Conservation (phyloP, 2,113 vertebrate species). For the Cochlearius cochlearius region DNA sequence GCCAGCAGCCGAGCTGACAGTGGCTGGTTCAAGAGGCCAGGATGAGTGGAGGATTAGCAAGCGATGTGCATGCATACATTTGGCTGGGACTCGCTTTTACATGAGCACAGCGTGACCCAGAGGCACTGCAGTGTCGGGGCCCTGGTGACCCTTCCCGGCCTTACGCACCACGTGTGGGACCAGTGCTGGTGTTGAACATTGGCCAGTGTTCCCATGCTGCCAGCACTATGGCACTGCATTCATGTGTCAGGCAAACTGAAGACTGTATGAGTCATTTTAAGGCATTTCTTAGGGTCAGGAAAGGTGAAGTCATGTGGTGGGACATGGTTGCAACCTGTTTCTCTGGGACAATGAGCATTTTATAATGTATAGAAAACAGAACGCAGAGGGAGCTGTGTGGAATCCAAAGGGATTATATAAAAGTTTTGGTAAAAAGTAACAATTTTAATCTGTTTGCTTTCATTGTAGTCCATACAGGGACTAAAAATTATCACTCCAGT, state of each 20-base stretch:
- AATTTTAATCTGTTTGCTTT: background rate
- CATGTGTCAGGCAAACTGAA: background rate
- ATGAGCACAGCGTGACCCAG: background rate
- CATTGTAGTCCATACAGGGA: background rate
- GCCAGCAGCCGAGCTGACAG: rapidly evolving
- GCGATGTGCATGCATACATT: background rate
- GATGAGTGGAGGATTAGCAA: rapidly evolving
- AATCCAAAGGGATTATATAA: background rate
- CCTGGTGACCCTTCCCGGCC: background rate
- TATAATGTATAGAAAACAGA: background rate
- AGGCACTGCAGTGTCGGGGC: rapidly evolving
- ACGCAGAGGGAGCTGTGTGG: background rate
- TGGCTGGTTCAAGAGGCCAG: background rate
- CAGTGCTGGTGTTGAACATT: rapidly evolving
- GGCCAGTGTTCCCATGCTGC: rapidly evolving
- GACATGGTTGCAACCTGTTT: background rate
- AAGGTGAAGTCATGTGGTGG: background rate
- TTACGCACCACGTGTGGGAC: rapidly evolving
- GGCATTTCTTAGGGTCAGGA: background rate
- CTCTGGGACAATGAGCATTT: background rate
- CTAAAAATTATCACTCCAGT: background rate
- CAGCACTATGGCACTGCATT: rapidly evolving
- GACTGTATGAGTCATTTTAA: background rate
- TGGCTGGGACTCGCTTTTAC: background rate
- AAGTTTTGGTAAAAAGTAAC: background rate